phyloP scores from a whole-genome alignment of 2,888 invertebrate genomes.

The Tetranychus truncatus region DNA sequence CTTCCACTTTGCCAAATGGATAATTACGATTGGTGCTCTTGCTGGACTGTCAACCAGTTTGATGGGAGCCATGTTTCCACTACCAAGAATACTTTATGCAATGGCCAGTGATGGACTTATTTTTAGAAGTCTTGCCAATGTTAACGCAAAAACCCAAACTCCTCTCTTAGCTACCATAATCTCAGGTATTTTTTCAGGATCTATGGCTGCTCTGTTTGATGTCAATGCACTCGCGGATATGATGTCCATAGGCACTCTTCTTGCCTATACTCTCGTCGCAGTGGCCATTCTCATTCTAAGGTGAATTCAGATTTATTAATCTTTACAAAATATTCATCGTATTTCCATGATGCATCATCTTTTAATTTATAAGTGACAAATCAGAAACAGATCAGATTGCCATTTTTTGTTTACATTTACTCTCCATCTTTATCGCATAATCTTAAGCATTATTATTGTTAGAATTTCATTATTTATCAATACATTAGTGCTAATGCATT shows the following conservation, averaged over 20 bases:
- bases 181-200: constrained; percentile 36
- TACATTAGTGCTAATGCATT: neutral
- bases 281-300: constrained; percentile 34
- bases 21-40: constrained; percentile 80
- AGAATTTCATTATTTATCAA: no score
- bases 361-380: neutral
- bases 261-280: constrained; percentile 37
- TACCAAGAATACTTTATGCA: constrained; percentile 47
- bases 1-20: constrained; percentile 55
- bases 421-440: no score
- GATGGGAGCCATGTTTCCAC: constrained; percentile 47
- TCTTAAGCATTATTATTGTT: no score
- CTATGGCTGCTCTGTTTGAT: constrained; percentile 34
- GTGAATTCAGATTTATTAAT: constrained; percentile 18
- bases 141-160: constrained; percentile 35
- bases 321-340: neutral
- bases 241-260: constrained; percentile 37
- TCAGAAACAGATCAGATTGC: no score
- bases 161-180: constrained; percentile 36
- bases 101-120: constrained; percentile 89
- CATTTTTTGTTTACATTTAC: no score
- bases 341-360: neutral
- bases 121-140: constrained; percentile 40
- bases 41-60: constrained; percentile 77
- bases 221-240: constrained; percentile 34